Evolutionary conservation across 1,140 invertebrate species (phyloP), one percentile per base, ranked within the genome.

Genomic region (Drosophila jambulina): DNA sequence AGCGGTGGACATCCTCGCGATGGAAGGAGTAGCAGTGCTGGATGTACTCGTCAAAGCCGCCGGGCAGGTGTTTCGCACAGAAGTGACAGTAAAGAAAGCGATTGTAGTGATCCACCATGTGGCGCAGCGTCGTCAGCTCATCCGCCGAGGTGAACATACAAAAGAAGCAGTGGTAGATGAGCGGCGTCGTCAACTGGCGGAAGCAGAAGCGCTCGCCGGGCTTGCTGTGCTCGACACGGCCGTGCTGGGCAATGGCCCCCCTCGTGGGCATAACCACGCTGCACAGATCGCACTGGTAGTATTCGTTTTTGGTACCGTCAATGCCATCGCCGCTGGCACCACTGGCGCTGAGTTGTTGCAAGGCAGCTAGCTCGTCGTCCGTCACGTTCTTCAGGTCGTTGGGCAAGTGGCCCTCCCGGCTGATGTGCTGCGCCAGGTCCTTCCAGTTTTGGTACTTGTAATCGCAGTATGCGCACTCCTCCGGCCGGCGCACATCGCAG

Each of bases 321-420:
- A 5, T 13, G 19, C 10, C 19, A 4, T 5, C 40, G 0, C 21
- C 12, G 40, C 40, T 4, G n/a, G 8, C 2, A 0, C 29, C 12
- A 9, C 40, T 27, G 1, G 38, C n/a, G 19, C 64, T 61, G 6
- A 78, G 36, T 4, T 51, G 12, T 3, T 64, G 51, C 34, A 88
- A 25, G 0, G n/a, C 25, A 1, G 61, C 13, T 5, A 88, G 19
- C 0, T 78, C 49, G 0, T 0, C 46, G 9, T 90, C 70, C 2
- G 59, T 78, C 15, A 88, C 21, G 8, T 80, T 54, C 65, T 88
- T 88, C 0, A 88, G 48, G 25, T 88, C 84, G 36, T 84, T 84
- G 38, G 65, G 40, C 48, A 75, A 10, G 34, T 88, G 84, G 3
- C 58, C 58, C 40, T 59, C 40, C 0, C 9, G 0, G 6, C 9